Percentiles rank a stretch among this genome's conserved stretches.
phyloP scores from a whole-genome alignment of 1,140 invertebrate species.

The Steinernema feltiae region DNA sequence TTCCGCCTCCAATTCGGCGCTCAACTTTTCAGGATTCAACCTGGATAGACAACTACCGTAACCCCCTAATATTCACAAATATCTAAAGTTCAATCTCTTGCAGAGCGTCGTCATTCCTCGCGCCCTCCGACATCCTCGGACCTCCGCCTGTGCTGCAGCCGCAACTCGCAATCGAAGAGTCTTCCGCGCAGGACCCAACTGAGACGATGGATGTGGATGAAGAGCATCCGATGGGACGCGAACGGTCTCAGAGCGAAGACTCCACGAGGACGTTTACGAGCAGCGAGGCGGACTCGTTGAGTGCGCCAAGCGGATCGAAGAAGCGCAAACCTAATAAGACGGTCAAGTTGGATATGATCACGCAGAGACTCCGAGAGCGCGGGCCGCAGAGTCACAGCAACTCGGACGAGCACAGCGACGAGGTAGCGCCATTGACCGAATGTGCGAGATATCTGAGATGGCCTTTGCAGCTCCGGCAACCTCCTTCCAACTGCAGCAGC shows the following conservation, averaged over 20 bases:
- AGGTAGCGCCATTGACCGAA: not conserved
- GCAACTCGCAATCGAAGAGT: not conserved
- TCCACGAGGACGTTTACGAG: constrained; percentile 9
- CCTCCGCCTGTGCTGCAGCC: constrained; percentile 26
- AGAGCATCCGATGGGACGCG: constrained; percentile 26
- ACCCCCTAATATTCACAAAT: not conserved
- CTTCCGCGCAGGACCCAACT: constrained; percentile 25
- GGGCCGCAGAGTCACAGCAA: constrained; percentile 10
- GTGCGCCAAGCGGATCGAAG: constrained; percentile 43
- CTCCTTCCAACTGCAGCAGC: not conserved
- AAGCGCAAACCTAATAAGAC: constrained; percentile 73
- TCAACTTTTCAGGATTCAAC: too few relatives aligned
- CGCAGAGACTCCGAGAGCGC: constrained; percentile 60
- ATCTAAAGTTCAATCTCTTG: not conserved
- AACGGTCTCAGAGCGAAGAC: constrained; percentile 30
- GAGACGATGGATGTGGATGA: constrained; percentile 27
- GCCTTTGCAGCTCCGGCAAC: not conserved
- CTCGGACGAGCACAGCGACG: not conserved
- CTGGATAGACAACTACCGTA: not conserved
- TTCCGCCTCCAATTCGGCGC: too few relatives aligned
- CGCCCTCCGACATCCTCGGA: constrained; percentile 38
- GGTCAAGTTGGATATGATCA: constrained; percentile 68
- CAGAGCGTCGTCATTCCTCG: constrained; percentile 23
- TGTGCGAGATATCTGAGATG: not conserved
- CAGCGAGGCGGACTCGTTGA: constrained; percentile 19